These are phyloP conservation scores for Sylvia atricapilla DNA, from an alignment of 2,113 vertebrate species.

Conservation along the genomic window DNA sequence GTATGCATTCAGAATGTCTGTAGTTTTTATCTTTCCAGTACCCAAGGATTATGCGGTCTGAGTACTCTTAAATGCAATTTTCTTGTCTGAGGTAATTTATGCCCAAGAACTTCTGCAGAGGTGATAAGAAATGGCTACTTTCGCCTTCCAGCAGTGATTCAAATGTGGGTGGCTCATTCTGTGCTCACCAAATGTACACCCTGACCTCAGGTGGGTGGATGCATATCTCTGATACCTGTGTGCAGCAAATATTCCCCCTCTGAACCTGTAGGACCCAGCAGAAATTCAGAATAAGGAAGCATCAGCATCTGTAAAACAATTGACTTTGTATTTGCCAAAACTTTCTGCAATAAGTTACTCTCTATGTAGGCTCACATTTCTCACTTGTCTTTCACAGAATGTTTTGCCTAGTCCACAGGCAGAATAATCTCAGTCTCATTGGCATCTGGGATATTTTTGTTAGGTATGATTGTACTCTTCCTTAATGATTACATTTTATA, in stretches of 20 bases:
- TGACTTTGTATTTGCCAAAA: background rate
- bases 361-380: background rate
- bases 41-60: background rate
- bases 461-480: background rate
- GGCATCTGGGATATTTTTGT: background rate
- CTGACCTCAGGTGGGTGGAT: background rate
- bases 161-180: background rate
- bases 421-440: background rate
- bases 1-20: background rate
- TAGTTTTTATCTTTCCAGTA: background rate
- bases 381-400: background rate
- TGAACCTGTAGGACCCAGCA: background rate
- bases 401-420: background rate
- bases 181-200: background rate
- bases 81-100: slow-evolving; percentile 16
- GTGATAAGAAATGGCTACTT: background rate
- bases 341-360: background rate
- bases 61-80: slow-evolving; percentile 13
- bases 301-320: background rate
- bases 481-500: background rate
- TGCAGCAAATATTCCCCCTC: background rate
- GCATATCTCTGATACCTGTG: background rate
- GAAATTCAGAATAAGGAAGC: background rate
- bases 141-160: background rate
- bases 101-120: background rate